Conservation (phyloP, 2,797 vertebrate genomes). For the Peromyscus attwateri region DNA sequence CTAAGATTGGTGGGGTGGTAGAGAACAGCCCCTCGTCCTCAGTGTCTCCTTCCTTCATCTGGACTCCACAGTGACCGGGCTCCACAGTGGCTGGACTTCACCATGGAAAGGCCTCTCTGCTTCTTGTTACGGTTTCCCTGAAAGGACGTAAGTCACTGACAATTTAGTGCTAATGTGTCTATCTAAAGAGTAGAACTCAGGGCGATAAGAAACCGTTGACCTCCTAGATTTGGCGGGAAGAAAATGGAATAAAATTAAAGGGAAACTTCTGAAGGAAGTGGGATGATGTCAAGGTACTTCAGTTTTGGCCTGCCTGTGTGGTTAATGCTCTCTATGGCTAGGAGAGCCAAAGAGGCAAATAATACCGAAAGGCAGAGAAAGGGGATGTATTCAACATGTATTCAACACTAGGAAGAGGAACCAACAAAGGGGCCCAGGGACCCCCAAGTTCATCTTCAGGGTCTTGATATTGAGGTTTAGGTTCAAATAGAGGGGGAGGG, state of each 20-base stretch:
- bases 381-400: background rate
- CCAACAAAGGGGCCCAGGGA: background rate
- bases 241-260: background rate
- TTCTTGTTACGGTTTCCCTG: background rate
- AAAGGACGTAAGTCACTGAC: background rate
- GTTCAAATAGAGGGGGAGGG: background rate
- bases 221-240: background rate
- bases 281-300: background rate
- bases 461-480: background rate
- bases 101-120: background rate
- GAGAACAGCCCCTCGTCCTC: background rate
- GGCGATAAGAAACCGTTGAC: background rate
- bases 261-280: background rate
- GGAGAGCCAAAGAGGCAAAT: background rate
- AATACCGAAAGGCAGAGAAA: background rate
- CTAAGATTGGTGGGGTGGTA: conserved; percentile 1
- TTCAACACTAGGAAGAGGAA: background rate
- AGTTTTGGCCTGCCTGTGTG: background rate
- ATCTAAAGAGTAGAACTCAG: background rate
- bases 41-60: background rate
- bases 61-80: background rate
- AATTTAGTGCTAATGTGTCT: conserved; percentile 2
- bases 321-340: background rate
- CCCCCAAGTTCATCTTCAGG: background rate
- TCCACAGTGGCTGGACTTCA: conserved; percentile 37